Evolutionary conservation across 2,888 invertebrate genomes (phyloP).

Genomic region (Amiota minor): DNA sequence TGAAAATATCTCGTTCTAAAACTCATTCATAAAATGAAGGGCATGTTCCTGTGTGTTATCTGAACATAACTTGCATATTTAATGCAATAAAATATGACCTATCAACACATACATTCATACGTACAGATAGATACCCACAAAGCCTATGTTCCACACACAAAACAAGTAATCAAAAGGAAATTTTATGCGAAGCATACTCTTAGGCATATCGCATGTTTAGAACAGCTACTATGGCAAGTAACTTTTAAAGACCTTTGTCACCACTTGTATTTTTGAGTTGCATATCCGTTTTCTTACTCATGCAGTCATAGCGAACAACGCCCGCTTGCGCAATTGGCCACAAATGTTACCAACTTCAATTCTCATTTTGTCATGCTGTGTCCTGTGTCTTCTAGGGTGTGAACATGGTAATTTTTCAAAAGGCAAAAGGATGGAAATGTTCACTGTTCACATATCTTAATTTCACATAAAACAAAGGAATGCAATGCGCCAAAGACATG

Average conservation of each 20-base stretch:
- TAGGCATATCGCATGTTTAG: neutral
- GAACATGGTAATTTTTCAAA: conserved; percentile 14
- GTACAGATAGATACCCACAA: neutral
- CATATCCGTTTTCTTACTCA: no score
- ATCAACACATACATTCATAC: neutral
- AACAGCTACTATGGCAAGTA: no score
- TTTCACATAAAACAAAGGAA: conserved; percentile 58
- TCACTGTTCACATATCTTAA: conserved; percentile 52
- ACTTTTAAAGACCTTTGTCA: no score
- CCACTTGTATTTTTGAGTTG: no score
- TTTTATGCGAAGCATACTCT: conserved; percentile 16
- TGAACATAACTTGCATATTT: conserved; percentile 58
- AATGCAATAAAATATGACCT: conserved; percentile 51
- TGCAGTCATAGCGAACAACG: neutral
- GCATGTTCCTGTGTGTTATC: conserved; percentile 24
- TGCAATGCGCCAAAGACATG: conserved; percentile 43
- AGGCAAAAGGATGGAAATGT: neutral
- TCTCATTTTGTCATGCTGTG: neutral
- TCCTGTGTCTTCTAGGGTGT: conserved; percentile 25
- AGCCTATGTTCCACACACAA: neutral
- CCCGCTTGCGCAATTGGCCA: conserved; percentile 27
- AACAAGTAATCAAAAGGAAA: conserved; percentile 13
- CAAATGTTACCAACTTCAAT: conserved; percentile 36
- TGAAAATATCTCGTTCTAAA: no score
- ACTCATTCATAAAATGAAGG: no score